These are phyloP conservation scores for Gymnoscopelus braueri DNA, from an alignment of 2,797 vertebrate species.

Conservation along the genomic window DNA sequence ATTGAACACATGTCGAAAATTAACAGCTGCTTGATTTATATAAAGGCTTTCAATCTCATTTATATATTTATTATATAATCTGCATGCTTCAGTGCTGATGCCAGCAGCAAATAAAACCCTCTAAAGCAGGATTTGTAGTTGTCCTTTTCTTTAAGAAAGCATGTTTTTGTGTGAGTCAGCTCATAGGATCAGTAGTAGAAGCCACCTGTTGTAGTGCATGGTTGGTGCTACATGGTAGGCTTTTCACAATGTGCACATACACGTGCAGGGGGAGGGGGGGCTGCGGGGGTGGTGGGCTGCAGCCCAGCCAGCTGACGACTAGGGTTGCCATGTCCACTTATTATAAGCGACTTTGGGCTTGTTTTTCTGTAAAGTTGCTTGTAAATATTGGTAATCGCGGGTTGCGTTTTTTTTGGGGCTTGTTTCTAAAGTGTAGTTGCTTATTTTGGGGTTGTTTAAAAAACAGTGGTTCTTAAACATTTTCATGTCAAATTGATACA, in stretches of 20 bases:
- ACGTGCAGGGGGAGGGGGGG: conserved; percentile 62
- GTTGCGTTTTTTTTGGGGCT: too few relatives aligned
- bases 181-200: conserved; percentile 2
- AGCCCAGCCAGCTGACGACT: conserved; percentile 59
- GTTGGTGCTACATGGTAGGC: neutral
- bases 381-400: too few relatives aligned
- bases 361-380: too few relatives aligned
- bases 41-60: too few relatives aligned
- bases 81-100: neutral
- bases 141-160: neutral
- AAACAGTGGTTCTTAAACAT: too few relatives aligned
- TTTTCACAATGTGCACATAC: conserved; percentile 22
- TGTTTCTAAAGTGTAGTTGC: too few relatives aligned
- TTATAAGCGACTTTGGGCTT: too few relatives aligned
- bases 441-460: too few relatives aligned
- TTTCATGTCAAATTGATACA: too few relatives aligned
- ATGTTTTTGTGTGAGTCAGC: conserved; percentile 28
- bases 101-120: neutral
- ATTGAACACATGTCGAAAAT: neutral
- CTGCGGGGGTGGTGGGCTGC: neutral
- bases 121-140: neutral
- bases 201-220: conserved; percentile 54
- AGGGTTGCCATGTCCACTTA: too few relatives aligned
- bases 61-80: too few relatives aligned
- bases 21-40: neutral